phyloP scores from a whole-genome alignment of 2,797 vertebrate genomes.

The Chromis chromis region DNA sequence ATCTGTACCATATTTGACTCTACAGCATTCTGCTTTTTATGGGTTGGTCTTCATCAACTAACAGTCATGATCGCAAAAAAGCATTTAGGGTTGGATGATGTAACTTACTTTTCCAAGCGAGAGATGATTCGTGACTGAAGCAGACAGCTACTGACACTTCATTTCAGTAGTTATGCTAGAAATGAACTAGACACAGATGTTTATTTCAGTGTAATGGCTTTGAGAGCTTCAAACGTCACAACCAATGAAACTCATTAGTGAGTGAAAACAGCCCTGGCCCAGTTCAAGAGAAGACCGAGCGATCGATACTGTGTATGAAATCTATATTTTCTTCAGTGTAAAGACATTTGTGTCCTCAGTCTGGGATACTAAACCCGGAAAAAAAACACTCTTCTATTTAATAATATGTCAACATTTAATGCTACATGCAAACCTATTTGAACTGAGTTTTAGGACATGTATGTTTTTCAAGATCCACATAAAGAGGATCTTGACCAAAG shows the following conservation, averaged over 20 bases:
- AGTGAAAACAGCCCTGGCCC: not conserved
- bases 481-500: not conserved
- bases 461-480: not conserved
- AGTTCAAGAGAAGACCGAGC: not conserved
- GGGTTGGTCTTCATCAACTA: not conserved
- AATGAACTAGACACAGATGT: not conserved
- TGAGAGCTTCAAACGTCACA: conserved; percentile 14
- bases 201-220: not conserved
- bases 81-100: not conserved
- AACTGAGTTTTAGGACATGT: not conserved
- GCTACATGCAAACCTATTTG: not conserved
- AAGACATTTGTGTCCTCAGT: not conserved
- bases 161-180: not conserved
- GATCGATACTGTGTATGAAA: not conserved
- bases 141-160: not conserved
- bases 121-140: not conserved
- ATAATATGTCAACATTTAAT: not conserved
- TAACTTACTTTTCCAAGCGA: not conserved
- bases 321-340: not conserved
- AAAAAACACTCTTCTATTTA: not conserved
- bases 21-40: not conserved
- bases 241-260: conserved; percentile 9
- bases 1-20: not conserved
- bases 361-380: not conserved
- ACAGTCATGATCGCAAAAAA: not conserved